phyloP scores from a whole-genome alignment of 2,113 vertebrate species.

The Ramphastos sulfuratus region DNA sequence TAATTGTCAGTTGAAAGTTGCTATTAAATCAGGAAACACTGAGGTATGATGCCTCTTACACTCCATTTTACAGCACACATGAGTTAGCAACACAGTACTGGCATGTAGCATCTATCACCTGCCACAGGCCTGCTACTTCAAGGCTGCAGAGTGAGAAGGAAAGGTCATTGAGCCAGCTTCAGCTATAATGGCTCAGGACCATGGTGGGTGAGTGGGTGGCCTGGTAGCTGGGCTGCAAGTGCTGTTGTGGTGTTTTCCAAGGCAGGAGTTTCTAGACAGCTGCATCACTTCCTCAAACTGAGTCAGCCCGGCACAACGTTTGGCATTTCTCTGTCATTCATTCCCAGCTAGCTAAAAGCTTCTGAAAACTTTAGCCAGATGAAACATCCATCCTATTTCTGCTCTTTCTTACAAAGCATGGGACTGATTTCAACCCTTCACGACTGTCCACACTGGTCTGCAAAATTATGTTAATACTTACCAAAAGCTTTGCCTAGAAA shows the following conservation, averaged over 20 bases:
- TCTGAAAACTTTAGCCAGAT: background rate
- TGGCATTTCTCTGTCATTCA: background rate
- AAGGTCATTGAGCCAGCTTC: background rate
- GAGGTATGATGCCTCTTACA: background rate
- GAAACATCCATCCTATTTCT: background rate
- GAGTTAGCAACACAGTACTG: background rate
- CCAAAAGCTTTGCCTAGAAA: background rate
- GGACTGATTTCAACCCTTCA: background rate
- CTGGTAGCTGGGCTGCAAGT: background rate
- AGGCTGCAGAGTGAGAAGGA: background rate
- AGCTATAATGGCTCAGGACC: background rate
- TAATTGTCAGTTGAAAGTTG: background rate
- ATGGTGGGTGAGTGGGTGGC: background rate
- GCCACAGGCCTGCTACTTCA: background rate
- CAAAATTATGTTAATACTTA: background rate
- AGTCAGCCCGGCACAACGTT: background rate
- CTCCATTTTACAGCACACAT: accelerated
- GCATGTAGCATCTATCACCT: background rate
- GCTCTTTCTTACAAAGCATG: accelerated
- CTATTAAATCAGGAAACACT: background rate
- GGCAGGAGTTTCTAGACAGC: background rate
- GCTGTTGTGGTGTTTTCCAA: background rate
- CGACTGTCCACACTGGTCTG: background rate
- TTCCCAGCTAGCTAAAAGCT: background rate
- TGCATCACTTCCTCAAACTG: background rate